Percentiles rank a stretch among this genome's conserved stretches.
Evolutionary conservation across 92 coral and sea anemone genomes (phyloP).

Genomic region (Galaxea fascicularis): DNA sequence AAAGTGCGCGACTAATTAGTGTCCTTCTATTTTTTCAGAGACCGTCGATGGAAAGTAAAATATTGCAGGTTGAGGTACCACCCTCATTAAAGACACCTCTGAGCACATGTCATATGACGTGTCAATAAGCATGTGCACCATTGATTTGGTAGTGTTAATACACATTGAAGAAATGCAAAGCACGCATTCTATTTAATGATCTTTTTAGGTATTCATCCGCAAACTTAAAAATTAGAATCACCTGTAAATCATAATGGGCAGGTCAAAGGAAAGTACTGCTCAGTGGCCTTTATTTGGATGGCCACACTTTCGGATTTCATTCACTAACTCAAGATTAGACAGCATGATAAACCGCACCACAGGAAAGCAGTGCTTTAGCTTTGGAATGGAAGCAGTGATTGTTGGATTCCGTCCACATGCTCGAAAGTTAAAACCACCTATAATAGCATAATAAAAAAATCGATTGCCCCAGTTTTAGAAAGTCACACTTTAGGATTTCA

Average conservation of each 20-base stretch:
- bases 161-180: too few relatives aligned
- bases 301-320: not conserved
- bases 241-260: not conserved
- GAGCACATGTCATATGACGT: too few relatives aligned
- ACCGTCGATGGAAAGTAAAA: slow-evolving; percentile 25
- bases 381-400: too few relatives aligned
- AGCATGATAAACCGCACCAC: not conserved
- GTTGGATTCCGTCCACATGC: too few relatives aligned
- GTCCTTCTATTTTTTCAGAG: not conserved
- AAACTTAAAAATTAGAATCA: not conserved
- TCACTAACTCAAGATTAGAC: not conserved
- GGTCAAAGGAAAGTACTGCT: not conserved
- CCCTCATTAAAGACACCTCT: not conserved
- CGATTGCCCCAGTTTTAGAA: not conserved
- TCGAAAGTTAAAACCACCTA: not conserved
- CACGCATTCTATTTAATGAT: too few relatives aligned
- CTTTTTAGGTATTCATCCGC: not conserved
- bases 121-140: too few relatives aligned
- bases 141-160: too few relatives aligned
- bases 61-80: slow-evolving; percentile 10
- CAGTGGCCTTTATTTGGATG: not conserved
- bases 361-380: not conserved
- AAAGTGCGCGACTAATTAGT: not conserved
- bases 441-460: not conserved
- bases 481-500: not conserved